These are phyloP conservation scores for Varecia variegata DNA, from an alignment of 2,797 vertebrate species.

Conservation along the genomic window DNA sequence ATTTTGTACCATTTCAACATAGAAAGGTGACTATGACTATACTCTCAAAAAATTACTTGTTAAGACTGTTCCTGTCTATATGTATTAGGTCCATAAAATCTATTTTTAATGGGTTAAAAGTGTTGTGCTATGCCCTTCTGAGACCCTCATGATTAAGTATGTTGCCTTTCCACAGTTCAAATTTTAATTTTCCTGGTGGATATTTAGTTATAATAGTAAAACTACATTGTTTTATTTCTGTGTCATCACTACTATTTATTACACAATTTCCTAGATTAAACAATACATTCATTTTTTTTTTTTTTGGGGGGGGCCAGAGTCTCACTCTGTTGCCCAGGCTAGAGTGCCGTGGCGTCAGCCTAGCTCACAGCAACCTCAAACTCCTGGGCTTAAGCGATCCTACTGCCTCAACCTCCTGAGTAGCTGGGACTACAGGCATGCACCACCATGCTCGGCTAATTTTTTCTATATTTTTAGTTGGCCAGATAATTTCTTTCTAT, in stretches of 20 bases:
- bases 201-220: conserved; percentile 64
- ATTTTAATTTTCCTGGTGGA: conserved; percentile 60
- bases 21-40: neutral
- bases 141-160: conserved; percentile 70
- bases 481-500: too few species aligned
- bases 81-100: neutral
- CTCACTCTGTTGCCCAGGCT: too few species aligned
- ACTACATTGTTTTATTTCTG: conserved; percentile 59
- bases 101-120: conserved; percentile 58
- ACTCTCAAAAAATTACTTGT: neutral
- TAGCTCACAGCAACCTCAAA: too few species aligned
- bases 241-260: conserved; percentile 63
- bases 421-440: too few species aligned
- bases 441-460: too few species aligned
- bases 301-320: too few species aligned
- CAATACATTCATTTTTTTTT: conserved; percentile 37
- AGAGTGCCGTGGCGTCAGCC: too few species aligned
- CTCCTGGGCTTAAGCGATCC: too few species aligned
- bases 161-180: conserved; percentile 60
- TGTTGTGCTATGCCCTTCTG: conserved; percentile 62
- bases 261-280: conserved; percentile 44
- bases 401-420: too few species aligned
- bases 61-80: neutral
- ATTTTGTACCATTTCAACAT: neutral
- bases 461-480: too few species aligned